These are phyloP conservation scores for Creontiades dilutus DNA, from an alignment of 2,888 invertebrate species.

Conservation along the genomic window DNA sequence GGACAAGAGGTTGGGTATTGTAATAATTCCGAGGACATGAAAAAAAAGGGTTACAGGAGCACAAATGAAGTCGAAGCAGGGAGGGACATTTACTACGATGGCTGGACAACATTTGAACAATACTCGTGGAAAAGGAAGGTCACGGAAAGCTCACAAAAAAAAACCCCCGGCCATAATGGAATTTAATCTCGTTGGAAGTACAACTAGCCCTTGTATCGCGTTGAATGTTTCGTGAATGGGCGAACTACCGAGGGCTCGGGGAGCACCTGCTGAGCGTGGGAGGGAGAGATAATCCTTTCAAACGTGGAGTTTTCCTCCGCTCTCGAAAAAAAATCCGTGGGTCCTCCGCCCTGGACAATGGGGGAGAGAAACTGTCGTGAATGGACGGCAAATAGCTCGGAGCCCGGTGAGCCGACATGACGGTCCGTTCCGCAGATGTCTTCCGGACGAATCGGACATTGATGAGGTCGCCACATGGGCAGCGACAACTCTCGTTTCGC, in stretches of 20 bases:
- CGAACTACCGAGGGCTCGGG: too few relatives aligned
- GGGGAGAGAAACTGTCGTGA: neutral
- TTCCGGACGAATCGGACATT: neutral
- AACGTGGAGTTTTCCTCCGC: neutral
- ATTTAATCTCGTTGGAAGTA: neutral
- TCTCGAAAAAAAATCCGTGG: neutral
- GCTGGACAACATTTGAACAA: neutral
- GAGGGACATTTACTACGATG: neutral
- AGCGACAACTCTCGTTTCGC: neutral
- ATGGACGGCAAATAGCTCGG: neutral
- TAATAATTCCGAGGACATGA: neutral
- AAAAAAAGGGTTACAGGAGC: neutral
- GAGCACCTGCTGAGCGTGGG: slow-evolving; percentile 26
- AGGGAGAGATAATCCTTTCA: slow-evolving; percentile 2
- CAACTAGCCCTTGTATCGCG: too few relatives aligned
- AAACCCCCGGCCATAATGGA: neutral
- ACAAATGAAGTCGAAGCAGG: neutral
- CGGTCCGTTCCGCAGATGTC: neutral
- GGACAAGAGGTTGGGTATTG: neutral
- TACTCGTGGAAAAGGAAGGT: neutral
- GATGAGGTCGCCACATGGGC: neutral
- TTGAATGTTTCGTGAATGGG: too few relatives aligned
- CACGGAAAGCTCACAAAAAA: neutral
- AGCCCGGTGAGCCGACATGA: neutral
- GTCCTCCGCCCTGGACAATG: neutral